phyloP scores from a whole-genome alignment of 2,113 vertebrate genomes.

The Dunckerocampus dactyliophorus region DNA sequence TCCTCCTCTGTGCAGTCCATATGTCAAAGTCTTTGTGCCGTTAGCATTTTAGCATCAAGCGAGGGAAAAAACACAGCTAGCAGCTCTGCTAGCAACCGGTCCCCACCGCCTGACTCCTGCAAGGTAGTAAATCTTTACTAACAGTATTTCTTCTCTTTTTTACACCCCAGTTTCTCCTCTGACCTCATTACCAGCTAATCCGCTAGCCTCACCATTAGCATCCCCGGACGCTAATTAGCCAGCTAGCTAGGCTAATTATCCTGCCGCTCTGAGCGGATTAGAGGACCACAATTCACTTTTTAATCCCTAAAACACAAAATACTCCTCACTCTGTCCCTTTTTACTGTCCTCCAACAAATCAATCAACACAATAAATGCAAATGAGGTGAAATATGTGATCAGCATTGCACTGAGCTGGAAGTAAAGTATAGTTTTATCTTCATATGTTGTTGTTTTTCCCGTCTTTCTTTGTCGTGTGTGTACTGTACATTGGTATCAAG shows the following conservation, averaged over 20 bases:
- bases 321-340: no score
- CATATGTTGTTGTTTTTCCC: no score
- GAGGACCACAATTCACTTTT: neutral
- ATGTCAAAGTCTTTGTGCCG: slow-evolving; percentile 65
- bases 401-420: no score
- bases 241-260: slow-evolving; percentile 42
- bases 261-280: slow-evolving; percentile 19
- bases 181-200: slow-evolving; percentile 14
- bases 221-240: slow-evolving; percentile 36
- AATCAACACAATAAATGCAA: no score
- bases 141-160: neutral
- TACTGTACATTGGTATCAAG: no score
- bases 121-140: slow-evolving; percentile 27
- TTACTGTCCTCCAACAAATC: neutral
- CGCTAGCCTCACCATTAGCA: slow-evolving; percentile 34
- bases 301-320: neutral
- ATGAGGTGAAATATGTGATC: no score
- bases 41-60: slow-evolving; percentile 42
- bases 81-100: slow-evolving; percentile 11
- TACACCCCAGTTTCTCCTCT: neutral
- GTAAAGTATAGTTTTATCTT: no score
- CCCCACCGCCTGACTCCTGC: slow-evolving; percentile 8
- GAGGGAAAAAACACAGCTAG: slow-evolving; percentile 35
- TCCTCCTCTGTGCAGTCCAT: slow-evolving; percentile 17
- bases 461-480: no score